Base-by-base conservation (phyloP, 2,888 invertebrate genomes). In the Rotaria macrura region DNA sequence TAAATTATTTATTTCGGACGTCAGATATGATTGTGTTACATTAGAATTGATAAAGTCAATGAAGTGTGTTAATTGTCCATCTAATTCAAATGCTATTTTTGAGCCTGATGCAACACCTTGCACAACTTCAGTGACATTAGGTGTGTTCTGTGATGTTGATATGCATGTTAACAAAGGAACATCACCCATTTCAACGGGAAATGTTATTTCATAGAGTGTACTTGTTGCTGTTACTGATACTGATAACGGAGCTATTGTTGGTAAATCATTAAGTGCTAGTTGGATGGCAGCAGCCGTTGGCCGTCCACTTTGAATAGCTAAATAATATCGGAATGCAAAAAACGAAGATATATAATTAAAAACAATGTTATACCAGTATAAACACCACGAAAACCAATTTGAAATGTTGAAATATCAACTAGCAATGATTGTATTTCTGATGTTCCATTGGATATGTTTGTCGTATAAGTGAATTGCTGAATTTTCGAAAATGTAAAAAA, bases 221-320 rank as follows among this genome's bases (percentile, higher is more conserved):
- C 57, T 57, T 29, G 55, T 72, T 55, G 40, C 40, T n/a, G 40
- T 43, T 43, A 85, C 85, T 43, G 65, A 43, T 0, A 84, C 84
- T 54, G 65, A 17, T 65, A 84, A 84, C 17, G 85, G 85, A 29
- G 55, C 40, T 20, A 85, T 54, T 83, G 85, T 25, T 83, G 85
- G 85, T 43, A 85, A 84, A 57, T 85, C 85, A 47, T 85, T 85
- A 14, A 85, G 43, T n/a, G 85, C 85, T 38, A 65, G n/a, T 65
- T 84, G 84, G n/a, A 85, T 23, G 65, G 47, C 34, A n/a, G 54
- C 38, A 29, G 84, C 38, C 12, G 65, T 47, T 47, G 85, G 34
- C 25, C 65, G 84, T 57, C 72, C 65, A n/a, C 49, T 72, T 10
- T 72, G 49, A 17, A 49, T 29, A 52, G 43, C 85, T 85, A 49